phyloP scores from a whole-genome alignment of 2,888 invertebrate genomes.

The Tiliacea citrago region DNA sequence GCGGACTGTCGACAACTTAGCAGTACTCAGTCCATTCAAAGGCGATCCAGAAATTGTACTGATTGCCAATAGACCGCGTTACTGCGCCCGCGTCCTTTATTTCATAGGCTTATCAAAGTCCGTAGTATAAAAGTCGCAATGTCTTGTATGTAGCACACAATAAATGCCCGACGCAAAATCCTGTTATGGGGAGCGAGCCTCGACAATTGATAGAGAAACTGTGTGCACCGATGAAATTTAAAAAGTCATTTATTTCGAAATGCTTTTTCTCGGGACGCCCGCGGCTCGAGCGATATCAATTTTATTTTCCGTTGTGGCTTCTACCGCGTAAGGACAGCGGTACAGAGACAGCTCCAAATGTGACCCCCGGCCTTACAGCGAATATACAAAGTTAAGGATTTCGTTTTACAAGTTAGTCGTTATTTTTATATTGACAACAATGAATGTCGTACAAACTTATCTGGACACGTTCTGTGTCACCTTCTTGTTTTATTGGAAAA shows the following conservation, averaged over 20 bases:
- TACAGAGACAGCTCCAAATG: conserved; percentile 65
- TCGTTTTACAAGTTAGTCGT: conserved; percentile 63
- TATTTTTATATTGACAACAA: conserved; percentile 66
- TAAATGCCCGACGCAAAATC: conserved; percentile 89
- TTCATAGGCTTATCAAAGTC: conserved; percentile 72
- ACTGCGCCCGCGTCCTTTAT: conserved; percentile 73
- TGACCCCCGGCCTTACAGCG: conserved; percentile 62
- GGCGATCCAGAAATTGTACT: conserved; percentile 66
- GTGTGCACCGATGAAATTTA: conserved; percentile 91
- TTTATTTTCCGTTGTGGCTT: conserved; percentile 89
- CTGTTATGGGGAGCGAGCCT: conserved; percentile 88
- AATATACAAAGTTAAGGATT: conserved; percentile 63
- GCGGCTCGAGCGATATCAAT: conserved; percentile 88
- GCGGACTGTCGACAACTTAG: conserved; percentile 12
- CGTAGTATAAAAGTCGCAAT: conserved; percentile 84
- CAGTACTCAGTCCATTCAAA: conserved; percentile 44
- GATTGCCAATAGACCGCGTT: conserved; percentile 76
- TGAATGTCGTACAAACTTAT: conserved; percentile 61
- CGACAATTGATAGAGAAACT: conserved; percentile 91
- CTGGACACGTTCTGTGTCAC: conserved; percentile 46
- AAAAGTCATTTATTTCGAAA: conserved; percentile 91
- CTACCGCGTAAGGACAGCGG: conserved; percentile 75
- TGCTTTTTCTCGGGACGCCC: conserved; percentile 90
- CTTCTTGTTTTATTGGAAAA: conserved; percentile 32
- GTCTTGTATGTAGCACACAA: conserved; percentile 87